Base-by-base conservation (phyloP, 2,888 invertebrate genomes). In the Plebejus argus region DNA sequence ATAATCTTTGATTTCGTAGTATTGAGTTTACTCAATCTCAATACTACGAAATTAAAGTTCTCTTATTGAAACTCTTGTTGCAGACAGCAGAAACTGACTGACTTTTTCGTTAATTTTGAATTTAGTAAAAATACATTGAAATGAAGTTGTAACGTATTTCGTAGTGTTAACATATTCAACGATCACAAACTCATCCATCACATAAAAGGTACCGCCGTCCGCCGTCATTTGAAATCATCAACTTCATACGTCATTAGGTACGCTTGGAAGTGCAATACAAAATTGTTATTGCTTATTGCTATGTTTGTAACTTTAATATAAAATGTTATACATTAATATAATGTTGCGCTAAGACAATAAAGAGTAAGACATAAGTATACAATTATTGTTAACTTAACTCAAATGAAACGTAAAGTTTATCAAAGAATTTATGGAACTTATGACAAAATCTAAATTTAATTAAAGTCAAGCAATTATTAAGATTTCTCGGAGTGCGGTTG, bases 161-260 rank as follows among this genome's bases (percentile, higher is more conserved):
- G 15, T 6, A 10, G 23, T 15, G 15, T 1, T 66, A 66, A 66
- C 23, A 12, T 66, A 66, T 66, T 66, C 28, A 66, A 23, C 6
- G 5, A 66, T 66, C 28, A 66, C 66, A 28, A 33, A 66, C 15
- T 66, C 66, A 66, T 66, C 28, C 66, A 66, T 66, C 66, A 66
- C 66, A 66, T 20, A 33, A 61, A 61, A 61, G 33, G 33, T 15
- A 28, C 66, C 66, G 66, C 18, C 20, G 23, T 66, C 66, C 66
- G 66, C 18, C 20, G 23, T 66, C 66, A 66, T 66, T 66, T 15
- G 28, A 66, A 28, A 66, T 33, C 66, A 66, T 66, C 18, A 66
- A 66, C 66, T 28, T 66, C 66, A 66, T 28, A 66, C 66, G n/a
- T n/a, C n/a, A 66, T 66, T 66, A 66, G 66, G 28, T 66, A 18